Conservation (phyloP, 2,797 vertebrate genomes). For the Pterois miles region DNA sequence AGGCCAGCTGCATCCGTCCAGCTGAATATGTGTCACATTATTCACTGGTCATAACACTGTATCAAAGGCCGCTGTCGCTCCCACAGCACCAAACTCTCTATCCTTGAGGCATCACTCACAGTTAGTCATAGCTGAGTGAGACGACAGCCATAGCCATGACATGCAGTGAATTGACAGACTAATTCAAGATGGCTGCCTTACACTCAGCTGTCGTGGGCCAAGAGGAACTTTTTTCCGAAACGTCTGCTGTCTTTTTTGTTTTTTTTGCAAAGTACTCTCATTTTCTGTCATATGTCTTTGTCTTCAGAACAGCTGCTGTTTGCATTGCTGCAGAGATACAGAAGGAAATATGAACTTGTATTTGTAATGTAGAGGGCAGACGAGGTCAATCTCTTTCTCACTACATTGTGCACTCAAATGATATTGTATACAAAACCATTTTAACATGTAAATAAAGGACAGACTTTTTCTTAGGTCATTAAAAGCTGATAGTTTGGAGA, state of each 20-base stretch:
- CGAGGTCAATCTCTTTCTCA: not conserved
- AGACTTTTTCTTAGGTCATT: not conserved
- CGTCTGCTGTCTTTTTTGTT: not conserved
- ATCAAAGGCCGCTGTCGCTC: slow-evolving; percentile 17
- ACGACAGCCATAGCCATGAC: slow-evolving; percentile 39
- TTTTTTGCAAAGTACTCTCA: not conserved
- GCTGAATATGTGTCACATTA: slow-evolving; percentile 47
- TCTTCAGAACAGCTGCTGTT: not conserved
- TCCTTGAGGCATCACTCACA: slow-evolving; percentile 24
- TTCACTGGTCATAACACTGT: slow-evolving; percentile 43
- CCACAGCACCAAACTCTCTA: slow-evolving; percentile 13
- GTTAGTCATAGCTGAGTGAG: slow-evolving; percentile 40
- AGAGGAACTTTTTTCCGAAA: not conserved
- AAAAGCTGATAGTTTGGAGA: not conserved
- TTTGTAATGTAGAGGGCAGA: not conserved
- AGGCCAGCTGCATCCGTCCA: slow-evolving; percentile 33
- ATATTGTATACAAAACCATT: not conserved
- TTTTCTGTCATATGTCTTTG: not conserved
- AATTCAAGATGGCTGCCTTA: slow-evolving; percentile 67
- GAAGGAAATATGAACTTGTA: not conserved
- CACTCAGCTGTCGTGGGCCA: not conserved
- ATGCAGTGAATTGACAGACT: slow-evolving; percentile 50
- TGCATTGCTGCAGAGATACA: not conserved
- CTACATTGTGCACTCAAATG: not conserved
- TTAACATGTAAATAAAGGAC: not conserved